Base-by-base conservation (phyloP, 1,140 invertebrate genomes). In the Ericerus pela region DNA sequence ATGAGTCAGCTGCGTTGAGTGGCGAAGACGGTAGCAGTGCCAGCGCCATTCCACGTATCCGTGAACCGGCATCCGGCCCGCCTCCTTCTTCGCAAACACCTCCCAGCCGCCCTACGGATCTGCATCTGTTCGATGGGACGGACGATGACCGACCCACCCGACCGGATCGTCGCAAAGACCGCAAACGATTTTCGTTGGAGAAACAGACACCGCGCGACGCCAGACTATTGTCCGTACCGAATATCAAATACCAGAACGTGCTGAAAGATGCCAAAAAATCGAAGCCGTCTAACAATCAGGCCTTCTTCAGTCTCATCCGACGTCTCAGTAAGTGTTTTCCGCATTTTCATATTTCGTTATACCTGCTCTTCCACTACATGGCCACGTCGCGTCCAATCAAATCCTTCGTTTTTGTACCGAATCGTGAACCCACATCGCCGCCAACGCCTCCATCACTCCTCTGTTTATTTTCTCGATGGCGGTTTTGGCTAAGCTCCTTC, bases 271-370 rank as follows among this genome's bases (percentile, higher is more conserved):
- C 64, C 36, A 62, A 61, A 54, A 65, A 57, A 33, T 37, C 56
- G 11, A 55, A 37, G 37, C 47, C 56, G 41, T 61, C 58, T 56
- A 62, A 56, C 47, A 59, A 60, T 55, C 61, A 59, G 30, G 55
- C 63, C 22, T 62, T 66, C 60, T 78, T 80, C 64, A 81, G 77
- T 74, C 72, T 86, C 62, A 83, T 84, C 73, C 77, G 83, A 68
- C 78, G 82, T 75, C 84, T 86, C 78, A 85, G 84, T 88, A 85
- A 88, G 85, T 88, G 76, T 76, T 63, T 24, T 3, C 4, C 41
- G 41, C 30, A 10, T 33, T 47, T 18, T 47, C 4, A 22, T 20
- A 47, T 24, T n/a, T n/a, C n/a, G n/a, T n/a, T n/a, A n/a, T n/a
- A n/a, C n/a, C n/a, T n/a, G n/a, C n/a, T n/a, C n/a, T n/a, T n/a